Conservation (phyloP, 2,888 invertebrate species). For the Cyaniris semiargus region DNA sequence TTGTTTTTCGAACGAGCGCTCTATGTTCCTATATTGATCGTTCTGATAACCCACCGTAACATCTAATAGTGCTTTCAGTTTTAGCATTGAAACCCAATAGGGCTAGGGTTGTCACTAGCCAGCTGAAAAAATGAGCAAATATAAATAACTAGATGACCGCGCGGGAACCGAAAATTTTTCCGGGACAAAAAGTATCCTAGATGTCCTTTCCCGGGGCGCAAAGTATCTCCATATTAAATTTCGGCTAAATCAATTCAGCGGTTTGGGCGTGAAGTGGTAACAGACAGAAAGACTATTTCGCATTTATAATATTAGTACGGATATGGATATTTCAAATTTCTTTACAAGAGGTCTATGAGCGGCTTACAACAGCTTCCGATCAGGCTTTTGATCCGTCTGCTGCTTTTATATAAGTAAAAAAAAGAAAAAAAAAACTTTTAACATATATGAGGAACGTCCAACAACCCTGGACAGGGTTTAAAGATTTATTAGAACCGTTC, state of each 20-base stretch:
- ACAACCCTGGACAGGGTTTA: not conserved
- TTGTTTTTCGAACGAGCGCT: conserved; percentile 1
- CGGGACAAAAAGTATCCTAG: no score
- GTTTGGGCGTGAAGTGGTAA: no score
- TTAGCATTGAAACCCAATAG: not conserved
- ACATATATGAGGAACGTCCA: not conserved
- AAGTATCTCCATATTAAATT: no score
- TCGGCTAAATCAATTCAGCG: no score
- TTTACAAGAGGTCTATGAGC: not conserved
- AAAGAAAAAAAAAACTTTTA: not conserved
- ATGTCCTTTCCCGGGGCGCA: no score
- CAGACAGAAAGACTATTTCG: no score
- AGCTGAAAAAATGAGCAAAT: not conserved
- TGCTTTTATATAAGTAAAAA: not conserved
- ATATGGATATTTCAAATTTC: not conserved
- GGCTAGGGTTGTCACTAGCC: not conserved
- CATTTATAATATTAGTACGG: no score
- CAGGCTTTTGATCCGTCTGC: not conserved
- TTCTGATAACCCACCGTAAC: not conserved
- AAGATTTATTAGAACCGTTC: not conserved
- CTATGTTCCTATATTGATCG: not conserved
- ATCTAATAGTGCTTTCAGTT: conserved; percentile 10
- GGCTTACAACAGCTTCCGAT: not conserved
- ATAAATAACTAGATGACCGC: not conserved
- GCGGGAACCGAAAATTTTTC: no score